Evolutionary conservation across 53 echinoderm and acorn worm species (phyloP).

Genomic region (Astropecten irregularis): DNA sequence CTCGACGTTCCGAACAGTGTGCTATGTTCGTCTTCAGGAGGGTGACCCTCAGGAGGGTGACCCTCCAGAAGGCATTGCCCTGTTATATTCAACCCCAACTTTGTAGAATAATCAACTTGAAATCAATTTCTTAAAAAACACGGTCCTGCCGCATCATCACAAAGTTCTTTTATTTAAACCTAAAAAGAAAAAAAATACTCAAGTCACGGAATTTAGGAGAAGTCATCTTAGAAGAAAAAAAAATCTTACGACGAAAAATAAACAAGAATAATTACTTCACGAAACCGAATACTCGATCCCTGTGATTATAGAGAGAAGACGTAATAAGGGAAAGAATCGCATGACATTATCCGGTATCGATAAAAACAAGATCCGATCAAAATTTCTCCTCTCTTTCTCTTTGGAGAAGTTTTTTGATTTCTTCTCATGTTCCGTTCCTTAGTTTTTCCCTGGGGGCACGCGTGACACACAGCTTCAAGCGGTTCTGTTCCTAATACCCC

Average conservation of each 20-base stretch:
- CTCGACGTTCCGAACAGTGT: too few relatives aligned
- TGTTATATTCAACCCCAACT: too few relatives aligned
- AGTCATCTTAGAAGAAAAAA: not conserved
- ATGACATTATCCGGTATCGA: slow-evolving; percentile 40
- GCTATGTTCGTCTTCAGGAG: too few relatives aligned
- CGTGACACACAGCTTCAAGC: slow-evolving; percentile 56
- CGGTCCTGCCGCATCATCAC: not conserved
- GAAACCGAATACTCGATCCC: slow-evolving; percentile 36
- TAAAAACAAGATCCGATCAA: not conserved
- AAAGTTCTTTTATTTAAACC: not conserved
- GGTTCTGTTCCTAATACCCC: slow-evolving; percentile 16
- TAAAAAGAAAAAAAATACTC: not conserved
- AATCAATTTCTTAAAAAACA: too few relatives aligned
- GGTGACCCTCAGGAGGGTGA: too few relatives aligned
- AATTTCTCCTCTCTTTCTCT: too few relatives aligned
- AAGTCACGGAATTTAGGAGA: not conserved
- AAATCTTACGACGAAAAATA: too few relatives aligned
- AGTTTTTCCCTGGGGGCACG: slow-evolving; percentile 18
- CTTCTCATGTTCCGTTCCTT: not conserved
- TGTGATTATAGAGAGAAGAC: not conserved
- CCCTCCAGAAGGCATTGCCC: too few relatives aligned
- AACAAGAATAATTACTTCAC: not conserved
- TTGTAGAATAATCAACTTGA: too few relatives aligned
- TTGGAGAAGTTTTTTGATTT: too few relatives aligned
- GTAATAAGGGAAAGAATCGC: not conserved